These are phyloP conservation scores for Synanthedon tipuliformis DNA, from an alignment of 2,888 invertebrate species.

Conservation along the genomic window DNA sequence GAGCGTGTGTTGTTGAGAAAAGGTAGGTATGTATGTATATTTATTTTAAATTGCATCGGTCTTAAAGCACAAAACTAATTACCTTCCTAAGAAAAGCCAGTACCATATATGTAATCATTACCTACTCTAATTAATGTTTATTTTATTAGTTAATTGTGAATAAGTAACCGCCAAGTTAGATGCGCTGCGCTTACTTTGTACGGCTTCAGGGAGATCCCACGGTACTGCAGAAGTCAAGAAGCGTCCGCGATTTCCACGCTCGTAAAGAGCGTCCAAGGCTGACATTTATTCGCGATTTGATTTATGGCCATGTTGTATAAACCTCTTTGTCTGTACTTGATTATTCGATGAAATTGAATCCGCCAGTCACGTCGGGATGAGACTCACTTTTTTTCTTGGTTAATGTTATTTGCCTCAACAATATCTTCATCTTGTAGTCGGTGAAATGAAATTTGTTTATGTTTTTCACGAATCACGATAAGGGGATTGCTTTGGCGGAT, in stretches of 20 bases:
- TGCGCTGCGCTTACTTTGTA: too few relatives aligned
- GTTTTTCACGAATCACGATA: constrained; percentile 11
- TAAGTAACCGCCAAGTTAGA: too few relatives aligned
- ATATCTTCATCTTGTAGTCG: constrained; percentile 21
- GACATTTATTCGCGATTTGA: constrained; percentile 49
- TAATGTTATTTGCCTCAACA: constrained; percentile 17
- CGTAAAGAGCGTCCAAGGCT: constrained; percentile 44
- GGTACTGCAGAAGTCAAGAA: too few relatives aligned
- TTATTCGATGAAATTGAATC: constrained; percentile 26
- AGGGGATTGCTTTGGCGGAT: constrained; percentile 18
- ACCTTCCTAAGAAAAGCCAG: too few relatives aligned
- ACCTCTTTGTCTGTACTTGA: constrained; percentile 32
- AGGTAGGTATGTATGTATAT: too few relatives aligned
- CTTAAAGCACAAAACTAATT: too few relatives aligned
- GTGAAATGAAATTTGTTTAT: constrained; percentile 30
- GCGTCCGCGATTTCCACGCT: constrained; percentile 1
- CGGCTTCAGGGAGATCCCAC: too few relatives aligned
- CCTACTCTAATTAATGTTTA: too few relatives aligned
- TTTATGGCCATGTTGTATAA: constrained; percentile 26
- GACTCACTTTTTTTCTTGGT: constrained; percentile 21
- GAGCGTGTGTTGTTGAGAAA: too few relatives aligned
- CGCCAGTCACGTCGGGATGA: constrained; percentile 16
- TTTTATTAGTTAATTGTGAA: too few relatives aligned
- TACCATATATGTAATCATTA: too few relatives aligned
- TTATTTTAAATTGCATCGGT: too few relatives aligned